A percentile compares a stretch with the other conserved stretches of the same genome.
phyloP scores from a whole-genome alignment of 2,113 vertebrate species.

The Puntigrus tetrazona region DNA sequence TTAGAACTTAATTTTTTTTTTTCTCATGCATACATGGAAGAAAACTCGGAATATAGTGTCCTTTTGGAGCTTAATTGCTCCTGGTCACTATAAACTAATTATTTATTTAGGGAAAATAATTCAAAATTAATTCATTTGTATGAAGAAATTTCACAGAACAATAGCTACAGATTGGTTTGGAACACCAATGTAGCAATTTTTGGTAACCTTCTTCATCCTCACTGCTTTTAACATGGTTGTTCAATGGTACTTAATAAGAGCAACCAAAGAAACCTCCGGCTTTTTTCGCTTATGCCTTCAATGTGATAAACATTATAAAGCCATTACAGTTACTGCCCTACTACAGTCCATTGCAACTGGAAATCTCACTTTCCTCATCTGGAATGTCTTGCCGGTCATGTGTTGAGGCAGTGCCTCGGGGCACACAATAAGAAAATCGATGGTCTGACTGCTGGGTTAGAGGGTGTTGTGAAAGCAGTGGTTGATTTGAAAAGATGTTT shows the following conservation, averaged over 20 bases:
- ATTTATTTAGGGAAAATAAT: background rate
- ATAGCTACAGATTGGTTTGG: background rate
- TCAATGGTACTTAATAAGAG: background rate
- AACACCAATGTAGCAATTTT: background rate
- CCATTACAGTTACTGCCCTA: background rate
- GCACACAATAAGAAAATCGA: constrained; percentile 21
- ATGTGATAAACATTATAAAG: background rate
- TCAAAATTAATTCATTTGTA: too few relatives aligned
- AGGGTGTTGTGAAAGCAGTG: background rate
- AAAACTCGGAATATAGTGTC: background rate
- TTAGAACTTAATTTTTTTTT: background rate
- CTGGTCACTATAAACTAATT: background rate
- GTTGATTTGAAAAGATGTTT: background rate
- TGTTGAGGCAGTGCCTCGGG: constrained; percentile 6
- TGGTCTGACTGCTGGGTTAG: background rate
- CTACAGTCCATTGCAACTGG: background rate
- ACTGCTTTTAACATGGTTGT: background rate
- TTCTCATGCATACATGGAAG: background rate
- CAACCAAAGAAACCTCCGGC: background rate
- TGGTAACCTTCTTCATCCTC: background rate
- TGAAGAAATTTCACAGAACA: too few relatives aligned
- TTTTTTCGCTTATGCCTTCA: background rate
- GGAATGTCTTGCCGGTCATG: constrained; percentile 1
- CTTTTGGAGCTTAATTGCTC: background rate
- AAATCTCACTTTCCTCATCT: constrained; percentile 32